These are phyloP conservation scores for Mormyrops boulengeri DNA, from an alignment of 2,797 vertebrate genomes.

Conservation along the genomic window DNA sequence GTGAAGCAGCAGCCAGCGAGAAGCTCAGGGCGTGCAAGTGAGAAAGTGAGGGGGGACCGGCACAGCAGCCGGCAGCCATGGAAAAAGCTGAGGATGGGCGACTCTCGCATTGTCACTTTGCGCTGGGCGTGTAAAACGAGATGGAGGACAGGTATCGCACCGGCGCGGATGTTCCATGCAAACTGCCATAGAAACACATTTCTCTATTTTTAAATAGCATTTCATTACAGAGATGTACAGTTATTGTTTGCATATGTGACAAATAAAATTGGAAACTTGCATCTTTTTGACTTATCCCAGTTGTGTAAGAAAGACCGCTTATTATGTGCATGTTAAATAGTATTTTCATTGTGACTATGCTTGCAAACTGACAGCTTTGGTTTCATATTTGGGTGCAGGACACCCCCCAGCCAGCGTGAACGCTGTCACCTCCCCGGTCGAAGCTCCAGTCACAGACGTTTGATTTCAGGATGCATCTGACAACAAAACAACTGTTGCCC, in stretches of 20 bases:
- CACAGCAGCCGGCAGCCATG: background rate
- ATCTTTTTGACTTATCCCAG: conserved; percentile 9
- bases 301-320: conserved; percentile 4
- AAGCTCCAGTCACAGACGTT: conserved; percentile 45
- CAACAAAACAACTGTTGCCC: background rate
- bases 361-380: conserved; percentile 39
- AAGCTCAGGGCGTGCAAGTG: background rate
- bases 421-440: conserved; percentile 37
- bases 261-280: background rate
- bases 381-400: conserved; percentile 35
- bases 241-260: background rate
- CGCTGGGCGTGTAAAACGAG: background rate
- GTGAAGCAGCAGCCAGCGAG: conserved; percentile 21
- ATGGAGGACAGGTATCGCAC: background rate
- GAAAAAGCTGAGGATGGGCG: background rate
- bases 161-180: background rate
- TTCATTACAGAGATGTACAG: background rate
- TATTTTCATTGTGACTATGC: background rate
- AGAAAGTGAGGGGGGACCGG: conserved; percentile 5
- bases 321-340: conserved; percentile 18
- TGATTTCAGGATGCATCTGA: conserved; percentile 15
- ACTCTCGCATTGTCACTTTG: conserved; percentile 11
- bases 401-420: conserved; percentile 39
- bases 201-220: background rate
- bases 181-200: conserved; percentile 1